Base-by-base conservation (phyloP, 2,113 vertebrate genomes). In the Lonchura striata region DNA sequence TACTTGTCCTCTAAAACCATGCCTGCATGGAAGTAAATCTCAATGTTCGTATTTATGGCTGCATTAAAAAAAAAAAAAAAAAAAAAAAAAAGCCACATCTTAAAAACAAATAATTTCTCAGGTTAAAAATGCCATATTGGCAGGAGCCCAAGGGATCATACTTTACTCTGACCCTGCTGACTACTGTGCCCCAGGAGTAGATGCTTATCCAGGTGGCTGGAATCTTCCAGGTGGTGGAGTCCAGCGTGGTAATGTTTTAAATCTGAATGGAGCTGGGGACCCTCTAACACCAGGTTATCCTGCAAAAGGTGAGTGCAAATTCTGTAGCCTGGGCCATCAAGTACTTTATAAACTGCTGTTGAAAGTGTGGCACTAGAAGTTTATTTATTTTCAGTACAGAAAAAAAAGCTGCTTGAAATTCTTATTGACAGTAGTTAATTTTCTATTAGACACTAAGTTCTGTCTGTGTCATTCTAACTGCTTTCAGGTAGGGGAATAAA, bases 261-360 rank as follows among this genome's bases (percentile, higher is more conserved):
- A 98, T 46, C 91, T 99, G 65, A 99, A 99, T 10, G 99, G 99
- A 39, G 99, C 99, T 6, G 99, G 99, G 85, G 99, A 99, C 42
- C 99, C 99, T 1, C 98, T 99, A 9, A 99, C 99, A 30, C 99
- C 99, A 23, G 99, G 99, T 14, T 99, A 99, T 92, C 99, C 99
- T 17, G 99, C 99, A 24, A 99, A 99, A 99, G 99, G 99, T 99
- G 76, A 94, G 87, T 49, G 15, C 31, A 77, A 46, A 8, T n/a
- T 46, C 69, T 56, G 15, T 50, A 30, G 27, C 18, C 14, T 57
- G 13, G 41, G 13, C 25, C 61, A 50, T 25, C 23, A 44, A n/a
- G 20, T 54, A 11, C n/a, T 82, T 85, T 37, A 64, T 42, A 71
- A 92, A 46, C 7, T 77, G 50, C 2, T 77, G 12, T 33, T 68